These are phyloP conservation scores for Hermatobates lingyangjiaoensis DNA, from an alignment of 1,140 invertebrate species.

Conservation along the genomic window DNA sequence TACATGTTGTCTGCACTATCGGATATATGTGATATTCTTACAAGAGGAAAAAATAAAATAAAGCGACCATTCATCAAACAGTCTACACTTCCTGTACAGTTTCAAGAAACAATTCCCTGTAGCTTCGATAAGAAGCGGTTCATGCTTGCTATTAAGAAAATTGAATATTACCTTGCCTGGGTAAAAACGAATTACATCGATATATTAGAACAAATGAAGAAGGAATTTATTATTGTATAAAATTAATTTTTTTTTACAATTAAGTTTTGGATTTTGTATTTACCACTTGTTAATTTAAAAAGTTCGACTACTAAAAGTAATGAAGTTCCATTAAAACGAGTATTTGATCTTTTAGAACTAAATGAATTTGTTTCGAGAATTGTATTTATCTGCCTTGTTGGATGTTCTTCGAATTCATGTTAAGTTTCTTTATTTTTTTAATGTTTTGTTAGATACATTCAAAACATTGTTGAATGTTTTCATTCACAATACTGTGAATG, in stretches of 20 bases:
- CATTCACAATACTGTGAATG: too few species aligned
- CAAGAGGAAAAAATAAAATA: slow-evolving; percentile 21
- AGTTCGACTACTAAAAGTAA: background rate
- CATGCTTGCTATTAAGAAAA: background rate
- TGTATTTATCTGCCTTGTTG: too few species aligned
- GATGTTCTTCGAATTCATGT: too few species aligned
- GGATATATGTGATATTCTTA: slow-evolving; percentile 35
- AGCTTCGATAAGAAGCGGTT: background rate
- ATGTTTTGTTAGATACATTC: too few species aligned
- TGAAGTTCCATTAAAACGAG: background rate
- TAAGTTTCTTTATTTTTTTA: too few species aligned
- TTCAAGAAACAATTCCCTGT: background rate
- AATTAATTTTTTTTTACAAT: background rate
- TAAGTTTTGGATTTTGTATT: background rate
- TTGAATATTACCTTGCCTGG: background rate
- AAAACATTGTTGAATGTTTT: too few species aligned
- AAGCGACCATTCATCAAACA: background rate
- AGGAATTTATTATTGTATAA: background rate
- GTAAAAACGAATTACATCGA: background rate
- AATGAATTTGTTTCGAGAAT: too few species aligned
- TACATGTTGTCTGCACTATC: slow-evolving; percentile 35
- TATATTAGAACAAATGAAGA: background rate
- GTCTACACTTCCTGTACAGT: background rate
- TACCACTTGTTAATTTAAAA: background rate
- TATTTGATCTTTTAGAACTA: too few species aligned